A percentile compares a stretch with the other conserved stretches of the same genome.
These are phyloP conservation scores for Drosophila azteca DNA, from an alignment of 1,140 invertebrate genomes.

Conservation along the genomic window DNA sequence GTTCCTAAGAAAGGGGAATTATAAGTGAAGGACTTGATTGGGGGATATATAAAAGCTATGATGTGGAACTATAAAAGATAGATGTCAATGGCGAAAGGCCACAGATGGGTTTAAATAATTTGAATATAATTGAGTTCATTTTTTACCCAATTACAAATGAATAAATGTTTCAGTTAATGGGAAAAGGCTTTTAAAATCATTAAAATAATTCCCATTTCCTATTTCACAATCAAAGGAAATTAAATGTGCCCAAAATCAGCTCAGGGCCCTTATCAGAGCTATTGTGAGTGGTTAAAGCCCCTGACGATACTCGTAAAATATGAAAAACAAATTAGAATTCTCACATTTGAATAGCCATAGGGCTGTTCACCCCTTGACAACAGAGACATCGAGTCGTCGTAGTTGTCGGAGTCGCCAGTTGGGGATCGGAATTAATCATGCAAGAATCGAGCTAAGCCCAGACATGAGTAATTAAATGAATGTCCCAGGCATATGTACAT, in stretches of 20 bases:
- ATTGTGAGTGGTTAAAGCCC: not conserved
- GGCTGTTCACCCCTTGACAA: slow-evolving; percentile 43
- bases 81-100: no score
- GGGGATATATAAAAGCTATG: not conserved
- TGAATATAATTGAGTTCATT: not conserved
- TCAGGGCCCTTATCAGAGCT: slow-evolving; percentile 11
- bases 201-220: not conserved
- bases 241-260: not conserved
- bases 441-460: slow-evolving; percentile 24
- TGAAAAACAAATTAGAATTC: slow-evolving; percentile 14
- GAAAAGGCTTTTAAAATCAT: slow-evolving; percentile 22
- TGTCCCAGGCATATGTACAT: slow-evolving; percentile 25
- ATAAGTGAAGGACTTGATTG: not conserved
- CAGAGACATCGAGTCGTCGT: slow-evolving; percentile 21
- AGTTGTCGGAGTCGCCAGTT: not conserved
- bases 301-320: not conserved
- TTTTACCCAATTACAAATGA: not conserved
- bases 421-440: slow-evolving; percentile 43
- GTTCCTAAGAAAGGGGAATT: not conserved
- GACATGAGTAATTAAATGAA: slow-evolving; percentile 39
- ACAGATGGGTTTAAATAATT: not conserved
- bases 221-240: slow-evolving; percentile 3
- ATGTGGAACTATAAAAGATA: no score
- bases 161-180: not conserved
- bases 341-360: slow-evolving; percentile 12